Evolutionary conservation across 2,888 invertebrate genomes (phyloP).

Genomic region (Heliconius erato): DNA sequence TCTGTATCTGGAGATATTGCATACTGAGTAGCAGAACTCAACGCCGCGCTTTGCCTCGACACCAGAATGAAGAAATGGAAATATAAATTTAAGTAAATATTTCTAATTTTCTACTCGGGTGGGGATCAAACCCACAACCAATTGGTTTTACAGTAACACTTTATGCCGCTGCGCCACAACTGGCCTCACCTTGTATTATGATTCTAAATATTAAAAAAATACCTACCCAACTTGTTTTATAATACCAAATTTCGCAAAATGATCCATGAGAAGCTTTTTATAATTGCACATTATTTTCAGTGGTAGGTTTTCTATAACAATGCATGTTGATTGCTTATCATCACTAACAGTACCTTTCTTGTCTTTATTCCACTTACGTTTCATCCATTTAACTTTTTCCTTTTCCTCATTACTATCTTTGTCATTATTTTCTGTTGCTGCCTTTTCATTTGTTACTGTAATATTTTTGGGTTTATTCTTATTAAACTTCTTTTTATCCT

Average conservation of each 20-base stretch:
- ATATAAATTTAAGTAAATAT: too few relatives aligned
- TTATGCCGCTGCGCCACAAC: too few relatives aligned
- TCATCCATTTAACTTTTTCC: slow-evolving; percentile 74
- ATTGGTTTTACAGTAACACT: too few relatives aligned
- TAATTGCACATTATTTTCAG: slow-evolving; percentile 67
- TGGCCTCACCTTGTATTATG: too few relatives aligned
- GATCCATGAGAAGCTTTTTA: slow-evolving; percentile 68
- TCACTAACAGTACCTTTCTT: slow-evolving; percentile 61
- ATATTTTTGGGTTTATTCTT: slow-evolving; percentile 57
- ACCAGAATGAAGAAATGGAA: too few relatives aligned
- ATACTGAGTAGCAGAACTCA: too few relatives aligned
- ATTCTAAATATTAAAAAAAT: not conserved
- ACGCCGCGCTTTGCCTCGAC: too few relatives aligned
- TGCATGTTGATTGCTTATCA: slow-evolving; percentile 56
- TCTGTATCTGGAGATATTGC: too few relatives aligned
- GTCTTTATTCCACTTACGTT: slow-evolving; percentile 77
- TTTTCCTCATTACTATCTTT: slow-evolving; percentile 60
- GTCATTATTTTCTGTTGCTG: slow-evolving; percentile 42
- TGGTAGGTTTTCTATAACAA: slow-evolving; percentile 75
- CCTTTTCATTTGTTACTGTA: slow-evolving; percentile 19
- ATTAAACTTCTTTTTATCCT: slow-evolving; percentile 61
- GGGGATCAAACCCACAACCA: too few relatives aligned
- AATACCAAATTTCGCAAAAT: slow-evolving; percentile 70
- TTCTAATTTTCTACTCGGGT: too few relatives aligned
- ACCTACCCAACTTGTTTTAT: slow-evolving; percentile 74